Base-by-base conservation (phyloP, 64 coral and sea anemone genomes). In the Actinia equina region DNA sequence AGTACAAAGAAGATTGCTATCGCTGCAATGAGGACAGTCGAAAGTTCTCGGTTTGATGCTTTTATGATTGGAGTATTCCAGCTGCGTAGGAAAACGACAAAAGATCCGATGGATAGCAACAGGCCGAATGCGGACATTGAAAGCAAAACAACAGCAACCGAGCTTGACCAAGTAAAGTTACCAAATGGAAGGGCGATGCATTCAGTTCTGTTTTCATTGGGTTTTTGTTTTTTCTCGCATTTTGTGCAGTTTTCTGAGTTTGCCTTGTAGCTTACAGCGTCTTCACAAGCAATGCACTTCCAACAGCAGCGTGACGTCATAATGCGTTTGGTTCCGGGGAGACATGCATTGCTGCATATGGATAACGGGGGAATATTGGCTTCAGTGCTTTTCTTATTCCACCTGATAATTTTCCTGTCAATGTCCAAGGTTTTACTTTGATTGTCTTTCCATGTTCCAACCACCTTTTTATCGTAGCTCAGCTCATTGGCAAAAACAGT, bases 11-110 rank as follows among this genome's bases (percentile, higher is more conserved):
- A 60, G 30, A 83, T 22, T 3, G 83, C 20, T 22, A 95, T 92
- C n/a, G 78, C 77, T 6, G 56, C 19, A 7, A 95, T 60, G 14
- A 89, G 80, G 71, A 84, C 11, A 54, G 76, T 86, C 6, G 89
- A 88, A 9, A 95, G 15, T 17, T 92, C 86, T 77, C 90, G 58
- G 52, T 95, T 95, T 23, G 94, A 88, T 4, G 94, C 94, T 55
- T 82, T 92, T 10, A 92, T 90, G 62, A 95, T 89, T 26, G 94
- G 94, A 8, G 87, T 92, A 55, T 87, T 88, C 52, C 88, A 89
- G 37, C 69, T 60, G 14, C 56, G 82, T 9, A 88, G 84, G 77
- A 92, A 89, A 2, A 92, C 86, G 12, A 74, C 60, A 26, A 84
- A 85, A 6, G 88, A 26, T 82, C 83, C 83, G 6, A 86, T 0